Conservation (phyloP, 2,797 vertebrate genomes). For the Anguilla pacifica region DNA sequence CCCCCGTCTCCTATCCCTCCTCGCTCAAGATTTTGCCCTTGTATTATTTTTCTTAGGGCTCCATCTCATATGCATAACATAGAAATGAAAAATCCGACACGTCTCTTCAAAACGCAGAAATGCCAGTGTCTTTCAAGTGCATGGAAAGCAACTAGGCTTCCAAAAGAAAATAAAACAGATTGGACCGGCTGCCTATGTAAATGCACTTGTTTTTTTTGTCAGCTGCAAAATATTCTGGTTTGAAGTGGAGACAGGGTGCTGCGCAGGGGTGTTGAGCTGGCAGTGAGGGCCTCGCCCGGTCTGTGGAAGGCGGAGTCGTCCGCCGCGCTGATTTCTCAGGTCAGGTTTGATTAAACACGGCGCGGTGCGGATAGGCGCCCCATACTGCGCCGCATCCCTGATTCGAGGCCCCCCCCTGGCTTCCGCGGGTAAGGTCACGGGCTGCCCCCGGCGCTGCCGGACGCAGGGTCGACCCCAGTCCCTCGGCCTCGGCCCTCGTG, state of each 20-base stretch:
- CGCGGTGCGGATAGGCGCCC: slow-evolving; percentile 64
- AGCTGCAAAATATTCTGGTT: slow-evolving; percentile 7
- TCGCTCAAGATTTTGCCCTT: slow-evolving; percentile 33
- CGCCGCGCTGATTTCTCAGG: slow-evolving; percentile 23
- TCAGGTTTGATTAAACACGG: slow-evolving; percentile 68
- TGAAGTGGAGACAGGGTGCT: slow-evolving; percentile 24
- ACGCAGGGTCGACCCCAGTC: slow-evolving; percentile 60
- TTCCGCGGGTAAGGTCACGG: slow-evolving; percentile 53
- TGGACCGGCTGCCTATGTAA: slow-evolving; percentile 43
- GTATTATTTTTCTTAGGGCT: slow-evolving; percentile 27
- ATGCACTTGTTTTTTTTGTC: slow-evolving; percentile 34
- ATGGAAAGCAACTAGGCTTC: slow-evolving; percentile 21
- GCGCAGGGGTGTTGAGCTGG: not conserved
- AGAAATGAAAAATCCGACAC: slow-evolving; percentile 35
- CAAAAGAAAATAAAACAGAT: slow-evolving; percentile 18
- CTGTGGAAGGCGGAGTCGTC: not conserved
- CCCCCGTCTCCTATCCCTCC: slow-evolving; percentile 1
- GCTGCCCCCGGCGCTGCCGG: slow-evolving; percentile 56
- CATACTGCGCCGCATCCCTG: slow-evolving; percentile 52
- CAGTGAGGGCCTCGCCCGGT: not conserved
- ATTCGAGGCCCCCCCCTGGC: slow-evolving; percentile 34
- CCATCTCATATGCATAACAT: slow-evolving; percentile 38
- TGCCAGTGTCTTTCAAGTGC: slow-evolving; percentile 42
- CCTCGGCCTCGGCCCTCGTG: slow-evolving; percentile 47
- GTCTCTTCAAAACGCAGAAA: slow-evolving; percentile 42